A percentile compares a stretch with the other conserved stretches of the same genome.
Conservation (phyloP, 2,797 vertebrate species). For the Phataginus tetradactyla region DNA sequence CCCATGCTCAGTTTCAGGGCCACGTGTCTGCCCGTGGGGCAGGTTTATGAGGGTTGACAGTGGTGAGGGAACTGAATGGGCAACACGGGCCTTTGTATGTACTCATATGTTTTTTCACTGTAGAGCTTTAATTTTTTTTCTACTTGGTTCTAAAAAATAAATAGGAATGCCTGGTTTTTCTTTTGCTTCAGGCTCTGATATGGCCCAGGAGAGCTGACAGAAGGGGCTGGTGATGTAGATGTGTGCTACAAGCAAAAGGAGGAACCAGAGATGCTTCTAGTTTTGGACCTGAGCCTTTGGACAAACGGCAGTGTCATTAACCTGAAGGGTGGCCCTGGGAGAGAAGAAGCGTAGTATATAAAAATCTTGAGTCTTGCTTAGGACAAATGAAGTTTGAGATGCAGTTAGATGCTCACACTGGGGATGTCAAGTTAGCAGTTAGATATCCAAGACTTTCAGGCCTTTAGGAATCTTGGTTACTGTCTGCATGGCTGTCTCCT, state of each 20-base stretch:
- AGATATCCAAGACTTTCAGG: neutral
- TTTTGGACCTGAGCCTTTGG: neutral
- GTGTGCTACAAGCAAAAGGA: neutral
- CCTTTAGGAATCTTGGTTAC: neutral
- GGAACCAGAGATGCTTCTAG: neutral
- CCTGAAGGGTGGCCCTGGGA: neutral
- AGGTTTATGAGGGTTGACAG: neutral
- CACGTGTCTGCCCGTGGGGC: neutral
- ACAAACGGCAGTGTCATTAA: neutral
- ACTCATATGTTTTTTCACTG: neutral
- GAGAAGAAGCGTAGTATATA: neutral
- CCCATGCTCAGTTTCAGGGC: neutral
- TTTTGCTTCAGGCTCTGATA: neutral
- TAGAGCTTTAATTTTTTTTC: neutral
- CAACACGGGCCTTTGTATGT: neutral
- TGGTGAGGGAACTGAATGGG: neutral
- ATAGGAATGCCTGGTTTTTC: neutral
- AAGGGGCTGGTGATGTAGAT: neutral
- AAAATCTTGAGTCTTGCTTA: neutral
- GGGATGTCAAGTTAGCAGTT: neutral
- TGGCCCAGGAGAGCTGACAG: neutral
- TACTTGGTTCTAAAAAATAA: neutral
- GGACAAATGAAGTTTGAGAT: neutral
- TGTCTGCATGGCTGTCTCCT: neutral
- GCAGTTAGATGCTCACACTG: neutral